Evolutionary conservation across 2,888 invertebrate species (phyloP).

Genomic region (Tinea pellionella): DNA sequence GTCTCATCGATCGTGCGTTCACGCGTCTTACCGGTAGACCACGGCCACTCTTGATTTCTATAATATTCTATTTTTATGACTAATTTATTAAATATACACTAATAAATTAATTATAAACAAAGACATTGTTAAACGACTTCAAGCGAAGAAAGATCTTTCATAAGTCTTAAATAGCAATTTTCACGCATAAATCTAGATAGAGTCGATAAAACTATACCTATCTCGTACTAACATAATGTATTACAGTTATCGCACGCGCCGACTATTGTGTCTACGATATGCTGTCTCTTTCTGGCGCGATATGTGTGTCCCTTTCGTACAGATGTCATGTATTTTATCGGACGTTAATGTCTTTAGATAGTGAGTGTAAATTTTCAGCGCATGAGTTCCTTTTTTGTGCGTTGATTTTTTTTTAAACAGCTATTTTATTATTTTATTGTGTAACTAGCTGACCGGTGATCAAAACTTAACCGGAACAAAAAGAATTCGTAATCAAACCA

Average conservation of each 20-base stretch:
- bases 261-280: conserved; percentile 58
- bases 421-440: too few species aligned
- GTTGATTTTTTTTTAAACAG: too few species aligned
- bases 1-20: too few species aligned
- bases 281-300: conserved; percentile 37
- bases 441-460: too few species aligned
- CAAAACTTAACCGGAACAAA: too few species aligned
- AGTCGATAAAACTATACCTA: not conserved
- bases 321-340: conserved; percentile 48
- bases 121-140: not conserved
- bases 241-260: not conserved
- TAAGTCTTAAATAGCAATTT: not conserved
- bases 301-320: conserved; percentile 43
- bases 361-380: conserved; percentile 68
- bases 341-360: conserved; percentile 65
- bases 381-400: conserved; percentile 35
- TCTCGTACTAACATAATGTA: not conserved
- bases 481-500: too few species aligned
- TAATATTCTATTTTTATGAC: too few species aligned
- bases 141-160: not conserved
- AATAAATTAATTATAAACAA: not conserved
- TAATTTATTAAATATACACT: not conserved
- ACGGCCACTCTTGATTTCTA: too few species aligned
- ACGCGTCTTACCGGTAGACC: too few species aligned
- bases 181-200: not conserved